These are phyloP conservation scores for Rhinolophus sinicus DNA, from an alignment of 2,113 vertebrate species.

Conservation along the genomic window DNA sequence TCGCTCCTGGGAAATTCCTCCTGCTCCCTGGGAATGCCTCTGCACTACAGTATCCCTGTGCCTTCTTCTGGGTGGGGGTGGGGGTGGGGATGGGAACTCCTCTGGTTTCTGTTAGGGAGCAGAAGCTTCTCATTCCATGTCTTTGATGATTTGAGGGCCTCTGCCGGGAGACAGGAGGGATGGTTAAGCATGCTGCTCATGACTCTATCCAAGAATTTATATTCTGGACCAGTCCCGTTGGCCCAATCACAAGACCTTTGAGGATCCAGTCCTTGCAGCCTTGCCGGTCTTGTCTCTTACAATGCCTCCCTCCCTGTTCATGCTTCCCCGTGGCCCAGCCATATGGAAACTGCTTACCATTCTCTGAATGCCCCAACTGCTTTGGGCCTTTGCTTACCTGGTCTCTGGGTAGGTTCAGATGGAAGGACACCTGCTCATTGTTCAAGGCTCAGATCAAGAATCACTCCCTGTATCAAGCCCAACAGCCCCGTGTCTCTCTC, in stretches of 20 bases:
- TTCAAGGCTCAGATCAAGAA: background rate
- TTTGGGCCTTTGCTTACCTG: background rate
- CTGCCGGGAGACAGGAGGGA: background rate
- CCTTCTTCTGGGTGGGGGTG: background rate
- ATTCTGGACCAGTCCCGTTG: background rate
- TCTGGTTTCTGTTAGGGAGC: background rate
- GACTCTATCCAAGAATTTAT: background rate
- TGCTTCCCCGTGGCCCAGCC: background rate
- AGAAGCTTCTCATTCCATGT: background rate
- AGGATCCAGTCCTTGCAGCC: background rate
- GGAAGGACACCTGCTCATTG: background rate
- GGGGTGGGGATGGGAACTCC: background rate
- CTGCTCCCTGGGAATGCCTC: background rate
- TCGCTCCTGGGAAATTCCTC: background rate
- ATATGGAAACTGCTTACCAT: background rate
- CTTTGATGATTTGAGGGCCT: background rate
- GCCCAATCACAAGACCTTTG: background rate
- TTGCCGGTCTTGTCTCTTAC: background rate
- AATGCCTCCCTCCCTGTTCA: rapidly evolving
- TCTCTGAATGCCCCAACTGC: background rate
- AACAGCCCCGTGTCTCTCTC: background rate
- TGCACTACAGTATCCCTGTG: background rate
- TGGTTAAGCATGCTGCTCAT: background rate
- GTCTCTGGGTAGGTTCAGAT: background rate
- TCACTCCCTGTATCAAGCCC: background rate